Percentiles rank a stretch among this genome's conserved stretches.
These are phyloP conservation scores for Rhinolophus ferrumequinum DNA, from an alignment of 2,113 vertebrate genomes.

Conservation along the genomic window DNA sequence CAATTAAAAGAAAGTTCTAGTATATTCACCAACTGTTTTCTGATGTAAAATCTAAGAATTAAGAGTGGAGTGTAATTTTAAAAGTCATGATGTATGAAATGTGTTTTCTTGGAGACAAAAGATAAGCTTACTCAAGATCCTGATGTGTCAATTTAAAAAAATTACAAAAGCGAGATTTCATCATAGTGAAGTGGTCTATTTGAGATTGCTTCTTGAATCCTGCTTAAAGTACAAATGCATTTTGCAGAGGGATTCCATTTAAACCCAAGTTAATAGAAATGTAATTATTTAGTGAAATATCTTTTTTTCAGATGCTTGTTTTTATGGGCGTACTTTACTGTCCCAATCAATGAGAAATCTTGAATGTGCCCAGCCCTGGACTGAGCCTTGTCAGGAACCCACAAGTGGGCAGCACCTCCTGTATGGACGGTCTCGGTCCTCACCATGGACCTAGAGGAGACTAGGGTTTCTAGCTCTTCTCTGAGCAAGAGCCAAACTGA, in stretches of 20 bases:
- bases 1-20: neutral
- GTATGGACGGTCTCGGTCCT: neutral
- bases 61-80: neutral
- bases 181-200: neutral
- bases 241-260: neutral
- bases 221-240: neutral
- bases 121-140: neutral
- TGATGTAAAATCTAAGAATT: conserved; percentile 23
- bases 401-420: no score
- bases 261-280: neutral
- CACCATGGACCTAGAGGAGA: neutral
- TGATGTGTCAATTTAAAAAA: neutral
- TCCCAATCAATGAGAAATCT: neutral
- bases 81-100: neutral
- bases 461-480: neutral
- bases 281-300: neutral
- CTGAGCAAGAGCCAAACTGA: neutral
- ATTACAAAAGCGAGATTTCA: neutral
- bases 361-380: neutral
- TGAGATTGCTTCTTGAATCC: neutral
- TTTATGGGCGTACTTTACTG: neutral
- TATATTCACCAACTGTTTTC: neutral
- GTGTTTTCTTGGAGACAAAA: neutral
- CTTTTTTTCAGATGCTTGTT: neutral
- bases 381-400: neutral